Percentiles rank a stretch among this genome's conserved stretches.
These are phyloP conservation scores for Crotophaga sulcirostris DNA, from an alignment of 2,113 vertebrate genomes.

Conservation along the genomic window DNA sequence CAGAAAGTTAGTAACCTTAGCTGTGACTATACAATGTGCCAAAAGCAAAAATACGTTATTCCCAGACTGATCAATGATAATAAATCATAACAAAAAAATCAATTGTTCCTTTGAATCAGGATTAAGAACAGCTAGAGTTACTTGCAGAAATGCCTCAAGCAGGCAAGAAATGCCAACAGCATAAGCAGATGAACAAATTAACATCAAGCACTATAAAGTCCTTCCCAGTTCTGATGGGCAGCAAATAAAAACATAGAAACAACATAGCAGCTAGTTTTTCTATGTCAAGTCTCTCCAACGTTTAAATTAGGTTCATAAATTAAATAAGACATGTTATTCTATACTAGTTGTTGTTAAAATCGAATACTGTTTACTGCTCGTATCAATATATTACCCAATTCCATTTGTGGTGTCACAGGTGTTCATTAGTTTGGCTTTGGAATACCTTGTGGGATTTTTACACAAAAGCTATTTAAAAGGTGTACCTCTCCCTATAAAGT, in stretches of 20 bases:
- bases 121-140: neutral
- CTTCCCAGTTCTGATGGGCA: neutral
- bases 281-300: neutral
- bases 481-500: neutral
- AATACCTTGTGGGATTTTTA: neutral
- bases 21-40: neutral
- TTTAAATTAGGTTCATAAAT: constrained; percentile 43
- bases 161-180: neutral
- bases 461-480: neutral
- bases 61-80: constrained; percentile 6
- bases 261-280: neutral
- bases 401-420: neutral
- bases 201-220: neutral
- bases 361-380: neutral
- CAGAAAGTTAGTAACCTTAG: neutral
- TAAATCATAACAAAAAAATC: constrained; percentile 48
- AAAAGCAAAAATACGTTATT: constrained; percentile 13
- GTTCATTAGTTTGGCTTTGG: constrained; percentile 26
- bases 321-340: constrained; percentile 41
- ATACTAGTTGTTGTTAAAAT: constrained; percentile 27
- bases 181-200: constrained; percentile 6
- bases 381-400: constrained; percentile 30
- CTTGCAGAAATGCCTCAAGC: neutral
- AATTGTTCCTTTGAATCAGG: constrained; percentile 18
- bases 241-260: neutral